Percentiles rank a stretch among this genome's conserved stretches.
Evolutionary conservation across 2,797 vertebrate genomes (phyloP).

Genomic region (Hephaestus fuliginosus): DNA sequence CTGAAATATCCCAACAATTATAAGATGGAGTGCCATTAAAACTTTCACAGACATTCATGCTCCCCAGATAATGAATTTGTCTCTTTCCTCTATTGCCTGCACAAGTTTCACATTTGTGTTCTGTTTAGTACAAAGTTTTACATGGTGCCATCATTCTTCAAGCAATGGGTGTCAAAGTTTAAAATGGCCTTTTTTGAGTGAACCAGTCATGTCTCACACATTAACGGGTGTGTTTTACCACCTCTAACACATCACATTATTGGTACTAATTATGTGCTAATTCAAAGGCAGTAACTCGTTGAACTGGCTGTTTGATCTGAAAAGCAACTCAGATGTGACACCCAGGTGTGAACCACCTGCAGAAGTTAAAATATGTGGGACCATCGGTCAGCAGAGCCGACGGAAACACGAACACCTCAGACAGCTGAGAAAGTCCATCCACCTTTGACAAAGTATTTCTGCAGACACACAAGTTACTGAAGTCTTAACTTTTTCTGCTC

Average conservation of each 20-base stretch:
- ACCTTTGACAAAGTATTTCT: neutral
- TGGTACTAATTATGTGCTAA: neutral
- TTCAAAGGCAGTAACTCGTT: neutral
- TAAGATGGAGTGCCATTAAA: neutral
- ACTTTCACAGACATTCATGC: neutral
- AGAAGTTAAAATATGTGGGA: neutral
- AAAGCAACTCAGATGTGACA: slow-evolving; percentile 1
- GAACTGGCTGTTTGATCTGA: neutral
- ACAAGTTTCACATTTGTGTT: too few relatives aligned
- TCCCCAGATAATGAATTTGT: neutral
- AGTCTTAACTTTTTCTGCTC: slow-evolving; percentile 19
- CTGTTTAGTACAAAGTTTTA: neutral
- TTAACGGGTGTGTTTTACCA: neutral
- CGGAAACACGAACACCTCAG: neutral
- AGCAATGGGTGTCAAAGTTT: neutral
- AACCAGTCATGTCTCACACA: neutral
- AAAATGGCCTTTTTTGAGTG: neutral
- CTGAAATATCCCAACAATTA: too few relatives aligned
- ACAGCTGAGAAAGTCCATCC: neutral
- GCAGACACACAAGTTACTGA: slow-evolving; percentile 9
- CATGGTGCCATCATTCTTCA: neutral
- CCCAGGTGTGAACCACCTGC: neutral
- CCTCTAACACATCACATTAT: neutral
- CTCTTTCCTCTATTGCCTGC: neutral
- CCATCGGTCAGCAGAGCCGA: neutral